These are phyloP conservation scores for Aphrocallistes beatrix DNA, from an alignment of 37 sponge, comb jelly and placozoan genomes.

Conservation along the genomic window DNA sequence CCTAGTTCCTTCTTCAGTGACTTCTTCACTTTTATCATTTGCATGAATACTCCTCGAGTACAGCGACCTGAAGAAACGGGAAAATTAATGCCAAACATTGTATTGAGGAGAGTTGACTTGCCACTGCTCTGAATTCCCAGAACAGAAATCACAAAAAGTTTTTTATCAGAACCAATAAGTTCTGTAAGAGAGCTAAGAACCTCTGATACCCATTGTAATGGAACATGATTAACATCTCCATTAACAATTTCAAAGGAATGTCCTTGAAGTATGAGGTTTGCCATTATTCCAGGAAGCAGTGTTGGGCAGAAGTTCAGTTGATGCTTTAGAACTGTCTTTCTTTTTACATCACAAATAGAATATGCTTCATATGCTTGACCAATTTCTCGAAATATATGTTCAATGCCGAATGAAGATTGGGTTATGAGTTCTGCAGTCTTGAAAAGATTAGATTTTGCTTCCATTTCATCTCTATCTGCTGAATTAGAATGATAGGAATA, in stretches of 20 bases:
- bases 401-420: slow-evolving; percentile 20
- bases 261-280: slow-evolving; percentile 28
- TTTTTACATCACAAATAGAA: background rate
- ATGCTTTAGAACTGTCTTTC: background rate
- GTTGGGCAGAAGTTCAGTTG: background rate
- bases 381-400: slow-evolving; percentile 22
- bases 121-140: slow-evolving; percentile 30
- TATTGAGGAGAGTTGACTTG: slow-evolving; percentile 32
- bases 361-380: slow-evolving; percentile 19
- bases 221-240: slow-evolving; percentile 39
- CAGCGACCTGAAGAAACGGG: slow-evolving; percentile 30
- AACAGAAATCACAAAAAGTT: slow-evolving; percentile 20
- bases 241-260: slow-evolving; percentile 27
- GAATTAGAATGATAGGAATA: background rate
- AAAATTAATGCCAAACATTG: slow-evolving; percentile 29
- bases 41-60: slow-evolving; percentile 32
- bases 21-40: slow-evolving; percentile 14
- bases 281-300: slow-evolving; percentile 19
- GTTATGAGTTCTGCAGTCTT: background rate
- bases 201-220: slow-evolving; percentile 25
- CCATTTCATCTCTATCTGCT: background rate
- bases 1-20: background rate
- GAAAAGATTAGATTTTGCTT: background rate
- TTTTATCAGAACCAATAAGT: background rate
- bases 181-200: slow-evolving; percentile 13